Conservation (phyloP, 2,113 vertebrate genomes). For the Dolichotis patagonum region DNA sequence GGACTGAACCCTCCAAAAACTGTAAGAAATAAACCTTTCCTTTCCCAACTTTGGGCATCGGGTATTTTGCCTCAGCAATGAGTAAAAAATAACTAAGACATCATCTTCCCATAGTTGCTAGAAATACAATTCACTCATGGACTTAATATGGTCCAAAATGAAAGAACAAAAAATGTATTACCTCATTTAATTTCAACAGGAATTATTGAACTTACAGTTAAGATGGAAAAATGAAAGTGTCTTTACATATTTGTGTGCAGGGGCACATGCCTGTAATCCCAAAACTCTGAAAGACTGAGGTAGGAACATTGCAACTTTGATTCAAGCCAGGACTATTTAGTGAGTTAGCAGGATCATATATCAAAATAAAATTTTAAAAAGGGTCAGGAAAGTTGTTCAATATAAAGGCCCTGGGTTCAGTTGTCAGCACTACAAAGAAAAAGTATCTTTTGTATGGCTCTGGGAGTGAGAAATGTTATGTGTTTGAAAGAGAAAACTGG, state of each 20-base stretch:
- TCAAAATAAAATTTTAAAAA: not conserved
- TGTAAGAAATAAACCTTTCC: too few relatives aligned
- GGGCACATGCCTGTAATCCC: not conserved
- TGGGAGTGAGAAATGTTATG: not conserved
- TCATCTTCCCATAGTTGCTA: not conserved
- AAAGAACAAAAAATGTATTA: not conserved
- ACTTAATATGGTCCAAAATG: not conserved
- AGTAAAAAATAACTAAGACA: too few relatives aligned
- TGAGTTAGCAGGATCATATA: not conserved
- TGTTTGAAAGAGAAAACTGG: not conserved
- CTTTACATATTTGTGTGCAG: not conserved
- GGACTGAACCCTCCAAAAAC: too few relatives aligned
- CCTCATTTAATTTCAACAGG: not conserved
- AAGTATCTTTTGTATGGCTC: not conserved
- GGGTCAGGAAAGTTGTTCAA: not conserved
- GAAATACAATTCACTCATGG: not conserved
- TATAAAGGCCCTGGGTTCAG: not conserved
- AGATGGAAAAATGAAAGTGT: not conserved
- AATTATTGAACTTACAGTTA: not conserved
- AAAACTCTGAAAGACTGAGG: not conserved
- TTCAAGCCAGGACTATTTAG: not conserved
- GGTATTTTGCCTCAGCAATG: too few relatives aligned
- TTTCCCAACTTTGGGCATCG: too few relatives aligned
- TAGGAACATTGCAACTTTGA: not conserved
- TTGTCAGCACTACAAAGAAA: not conserved